Conservation (phyloP, 1,140 invertebrate species). For the Cydia pomonella region DNA sequence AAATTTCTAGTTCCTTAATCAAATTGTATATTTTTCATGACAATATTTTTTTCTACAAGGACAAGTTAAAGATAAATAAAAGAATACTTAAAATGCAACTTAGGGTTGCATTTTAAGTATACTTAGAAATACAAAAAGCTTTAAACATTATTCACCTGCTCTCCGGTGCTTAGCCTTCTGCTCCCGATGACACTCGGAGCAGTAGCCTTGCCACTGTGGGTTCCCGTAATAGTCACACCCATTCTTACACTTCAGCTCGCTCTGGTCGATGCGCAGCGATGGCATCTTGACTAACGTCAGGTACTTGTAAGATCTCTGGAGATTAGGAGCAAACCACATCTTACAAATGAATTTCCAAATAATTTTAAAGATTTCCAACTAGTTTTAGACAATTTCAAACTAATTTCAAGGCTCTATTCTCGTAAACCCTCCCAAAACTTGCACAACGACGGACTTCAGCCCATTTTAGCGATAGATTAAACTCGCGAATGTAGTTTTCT, state of each 20-base stretch:
- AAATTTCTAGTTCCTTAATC: no score
- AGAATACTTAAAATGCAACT: no score
- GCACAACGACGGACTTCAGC: conserved; percentile 32
- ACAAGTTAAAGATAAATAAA: no score
- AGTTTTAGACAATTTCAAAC: conserved; percentile 18
- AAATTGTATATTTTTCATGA: no score
- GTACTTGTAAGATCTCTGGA: conserved; percentile 79
- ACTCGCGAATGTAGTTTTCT: conserved; percentile 44
- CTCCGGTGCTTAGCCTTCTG: conserved; percentile 84
- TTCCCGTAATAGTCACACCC: conserved; percentile 98
- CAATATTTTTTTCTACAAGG: no score
- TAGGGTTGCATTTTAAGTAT: no score
- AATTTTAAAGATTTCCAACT: conserved; percentile 34
- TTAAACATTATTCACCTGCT: conserved; percentile 59
- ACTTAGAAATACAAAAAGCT: no score
- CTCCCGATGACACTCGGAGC: conserved; percentile 94
- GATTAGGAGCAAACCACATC: conserved; percentile 76
- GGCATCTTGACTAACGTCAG: conserved; percentile 86
- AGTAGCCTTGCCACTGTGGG: conserved; percentile 97
- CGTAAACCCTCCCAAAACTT: conserved; percentile 55
- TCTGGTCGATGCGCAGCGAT: conserved; percentile 88
- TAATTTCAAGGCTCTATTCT: conserved; percentile 57
- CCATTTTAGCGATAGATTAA: conserved; percentile 20
- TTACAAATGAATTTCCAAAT: conserved; percentile 40
- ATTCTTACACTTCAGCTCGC: conserved; percentile 96